Percentiles rank a stretch among this genome's conserved stretches.
Evolutionary conservation across 2,113 vertebrate genomes (phyloP).

Genomic region (Perccottus glenii): DNA sequence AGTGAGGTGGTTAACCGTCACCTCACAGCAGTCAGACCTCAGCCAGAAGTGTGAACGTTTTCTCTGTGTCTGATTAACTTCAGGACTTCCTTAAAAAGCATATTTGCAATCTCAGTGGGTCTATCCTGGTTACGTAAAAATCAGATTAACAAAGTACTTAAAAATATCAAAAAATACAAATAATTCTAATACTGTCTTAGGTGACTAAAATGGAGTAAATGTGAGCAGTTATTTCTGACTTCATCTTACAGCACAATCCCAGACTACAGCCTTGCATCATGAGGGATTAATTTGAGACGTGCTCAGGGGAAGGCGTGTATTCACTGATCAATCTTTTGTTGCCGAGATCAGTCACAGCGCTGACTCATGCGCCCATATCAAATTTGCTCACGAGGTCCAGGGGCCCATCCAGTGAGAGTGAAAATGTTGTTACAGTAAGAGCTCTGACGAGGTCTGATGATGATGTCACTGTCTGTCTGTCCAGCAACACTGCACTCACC

Average conservation of each 20-base stretch:
- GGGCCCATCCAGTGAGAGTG: slow-evolving; percentile 6
- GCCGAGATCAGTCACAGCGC: background rate
- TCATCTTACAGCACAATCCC: background rate
- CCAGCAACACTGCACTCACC: background rate
- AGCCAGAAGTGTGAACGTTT: too few relatives aligned
- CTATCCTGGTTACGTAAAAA: too few relatives aligned
- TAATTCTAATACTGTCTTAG: too few relatives aligned
- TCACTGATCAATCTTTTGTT: slow-evolving; percentile 8
- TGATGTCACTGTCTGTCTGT: slow-evolving; percentile 51
- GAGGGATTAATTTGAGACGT: background rate
- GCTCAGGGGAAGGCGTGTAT: background rate
- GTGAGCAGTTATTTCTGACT: background rate
- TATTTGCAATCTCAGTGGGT: too few relatives aligned
- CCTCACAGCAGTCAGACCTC: too few relatives aligned
- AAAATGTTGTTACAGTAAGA: slow-evolving; percentile 27
- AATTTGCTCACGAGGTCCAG: background rate
- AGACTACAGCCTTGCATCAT: slow-evolving; percentile 1
- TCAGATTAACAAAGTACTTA: too few relatives aligned
- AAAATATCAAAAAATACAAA: too few relatives aligned
- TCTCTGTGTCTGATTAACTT: too few relatives aligned
- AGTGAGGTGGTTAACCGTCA: too few relatives aligned
- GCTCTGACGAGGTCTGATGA: slow-evolving; percentile 14
- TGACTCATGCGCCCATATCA: slow-evolving; percentile 25
- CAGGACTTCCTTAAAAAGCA: too few relatives aligned
- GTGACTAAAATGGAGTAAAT: background rate